phyloP scores from a whole-genome alignment of 37 sponge, comb jelly and placozoan species.

The Tethya wilhelma region DNA sequence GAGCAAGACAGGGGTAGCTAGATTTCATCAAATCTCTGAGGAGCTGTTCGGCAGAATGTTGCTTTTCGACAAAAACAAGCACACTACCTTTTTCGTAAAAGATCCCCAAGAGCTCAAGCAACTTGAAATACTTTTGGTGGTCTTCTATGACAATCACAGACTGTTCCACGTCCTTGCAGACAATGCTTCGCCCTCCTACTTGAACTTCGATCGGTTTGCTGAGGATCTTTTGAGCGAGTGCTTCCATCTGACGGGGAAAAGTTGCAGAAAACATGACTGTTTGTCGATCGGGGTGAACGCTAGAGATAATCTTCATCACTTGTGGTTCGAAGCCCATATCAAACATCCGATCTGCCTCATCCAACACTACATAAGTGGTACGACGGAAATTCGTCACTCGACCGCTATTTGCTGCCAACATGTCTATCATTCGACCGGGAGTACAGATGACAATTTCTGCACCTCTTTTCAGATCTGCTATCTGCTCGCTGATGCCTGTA shows the following conservation, averaged over 20 bases:
- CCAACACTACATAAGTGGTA: slow-evolving; percentile 94
- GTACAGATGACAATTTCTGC: slow-evolving; percentile 98
- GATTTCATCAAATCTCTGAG: slow-evolving; percentile 91
- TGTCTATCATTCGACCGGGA: slow-evolving; percentile 99
- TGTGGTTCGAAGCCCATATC: slow-evolving; percentile 99
- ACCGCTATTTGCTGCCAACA: slow-evolving; percentile 96
- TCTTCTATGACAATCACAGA: slow-evolving; percentile 88
- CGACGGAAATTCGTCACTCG: slow-evolving; percentile 93
- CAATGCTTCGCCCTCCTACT: slow-evolving; percentile 96
- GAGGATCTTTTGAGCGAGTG: slow-evolving; percentile 95
- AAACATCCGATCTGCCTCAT: slow-evolving; percentile 99
- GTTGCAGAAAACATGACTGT: slow-evolving; percentile 99
- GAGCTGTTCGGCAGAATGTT: slow-evolving; percentile 87
- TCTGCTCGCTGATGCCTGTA: slow-evolving; percentile 99
- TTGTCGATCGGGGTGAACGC: slow-evolving; percentile 92
- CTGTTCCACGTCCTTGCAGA: slow-evolving; percentile 95
- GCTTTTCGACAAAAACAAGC: slow-evolving; percentile 96
- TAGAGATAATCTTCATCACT: slow-evolving; percentile 88
- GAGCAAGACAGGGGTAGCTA: slow-evolving; percentile 92
- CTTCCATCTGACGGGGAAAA: slow-evolving; percentile 98
- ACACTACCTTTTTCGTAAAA: slow-evolving; percentile 88
- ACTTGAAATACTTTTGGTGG: slow-evolving; percentile 91
- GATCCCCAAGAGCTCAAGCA: slow-evolving; percentile 92
- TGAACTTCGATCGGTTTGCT: slow-evolving; percentile 93
- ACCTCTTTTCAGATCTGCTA: slow-evolving; percentile 95